Evolutionary conservation across 1,140 invertebrate genomes (phyloP), one percentile per base, ranked within the genome.

Genomic region (Diprion similis): DNA sequence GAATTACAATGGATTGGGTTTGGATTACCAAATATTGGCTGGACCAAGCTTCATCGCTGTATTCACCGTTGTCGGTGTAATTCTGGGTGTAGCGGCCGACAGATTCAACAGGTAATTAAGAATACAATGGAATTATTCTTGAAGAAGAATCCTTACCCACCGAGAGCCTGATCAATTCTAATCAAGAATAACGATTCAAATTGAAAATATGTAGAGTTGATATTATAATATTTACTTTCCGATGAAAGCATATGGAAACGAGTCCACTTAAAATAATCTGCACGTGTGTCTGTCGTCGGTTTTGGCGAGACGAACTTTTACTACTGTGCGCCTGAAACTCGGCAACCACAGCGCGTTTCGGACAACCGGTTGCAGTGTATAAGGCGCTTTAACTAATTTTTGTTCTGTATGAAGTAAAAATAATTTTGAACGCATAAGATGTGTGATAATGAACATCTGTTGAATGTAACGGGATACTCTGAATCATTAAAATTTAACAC

Each of bases 41-140:
- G 97, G 97, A 0, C 97, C 97, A 0, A 94, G 94, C 76, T 98
- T 97, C 86, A 97, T 98, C 79, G 92, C 95, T 10, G 94, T 97
- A 24, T 98, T 95, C 85, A 98, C 96, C 0, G 89, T 98, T 45
- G 92, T 93, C 17, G 96, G 96, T 2, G 92, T 98, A 10, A 89
- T 95, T 71, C 90, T 98, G 77, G 96, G 96, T n/a, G 90, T 96
- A 67, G 91, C 93, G 0, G 96, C 96, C 3, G 96, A 97, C 81
- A 93, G 92, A 87, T 92, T 88, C 75, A 90, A 91, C 77, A 89
- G 90, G 89, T 89, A 79, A 48, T 17, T 65, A 9, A 37, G 37
- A 59, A 72, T 19, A 37, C 24, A 37, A 37, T 37, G 6, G 24
- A 37, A 37, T 37, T 37, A 37, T 37, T 37, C 24, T 37, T 37